Percentiles rank a stretch among this genome's conserved stretches.
Conservation (phyloP, 2,113 vertebrate species). For the Gymnorhina tibicen region DNA sequence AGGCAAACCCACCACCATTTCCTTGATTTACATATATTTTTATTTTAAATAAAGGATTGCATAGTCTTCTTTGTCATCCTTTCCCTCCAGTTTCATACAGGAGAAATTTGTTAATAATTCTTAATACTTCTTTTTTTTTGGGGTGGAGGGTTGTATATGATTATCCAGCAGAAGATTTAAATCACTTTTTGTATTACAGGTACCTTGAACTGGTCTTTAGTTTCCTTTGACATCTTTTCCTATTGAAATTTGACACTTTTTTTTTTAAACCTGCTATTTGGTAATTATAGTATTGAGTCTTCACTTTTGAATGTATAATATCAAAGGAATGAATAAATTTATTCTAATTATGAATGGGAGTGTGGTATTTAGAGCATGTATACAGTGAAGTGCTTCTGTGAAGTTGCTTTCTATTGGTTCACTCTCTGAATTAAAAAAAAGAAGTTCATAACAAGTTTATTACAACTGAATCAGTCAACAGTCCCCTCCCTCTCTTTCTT, state of each 20-base stretch:
- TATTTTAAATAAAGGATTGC: background rate
- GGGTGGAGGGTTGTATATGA: fast-evolving
- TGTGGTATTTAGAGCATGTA: background rate
- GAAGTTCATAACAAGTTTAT: background rate
- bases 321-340: background rate
- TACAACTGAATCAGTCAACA: background rate
- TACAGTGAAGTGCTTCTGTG: background rate
- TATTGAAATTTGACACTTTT: background rate
- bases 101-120: background rate
- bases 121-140: background rate
- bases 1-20: background rate
- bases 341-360: background rate
- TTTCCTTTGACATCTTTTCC: background rate
- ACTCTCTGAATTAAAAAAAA: background rate
- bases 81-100: background rate
- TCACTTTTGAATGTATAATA: background rate
- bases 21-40: background rate
- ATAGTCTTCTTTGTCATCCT: background rate
- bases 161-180: background rate
- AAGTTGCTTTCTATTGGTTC: background rate
- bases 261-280: background rate
- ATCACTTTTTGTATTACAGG: background rate
- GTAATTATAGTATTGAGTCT: background rate
- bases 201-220: background rate
- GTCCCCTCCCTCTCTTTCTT: background rate